Evolutionary conservation across 2,113 vertebrate genomes (phyloP), one percentile per base, ranked within the genome.

Genomic region (Parus major): DNA sequence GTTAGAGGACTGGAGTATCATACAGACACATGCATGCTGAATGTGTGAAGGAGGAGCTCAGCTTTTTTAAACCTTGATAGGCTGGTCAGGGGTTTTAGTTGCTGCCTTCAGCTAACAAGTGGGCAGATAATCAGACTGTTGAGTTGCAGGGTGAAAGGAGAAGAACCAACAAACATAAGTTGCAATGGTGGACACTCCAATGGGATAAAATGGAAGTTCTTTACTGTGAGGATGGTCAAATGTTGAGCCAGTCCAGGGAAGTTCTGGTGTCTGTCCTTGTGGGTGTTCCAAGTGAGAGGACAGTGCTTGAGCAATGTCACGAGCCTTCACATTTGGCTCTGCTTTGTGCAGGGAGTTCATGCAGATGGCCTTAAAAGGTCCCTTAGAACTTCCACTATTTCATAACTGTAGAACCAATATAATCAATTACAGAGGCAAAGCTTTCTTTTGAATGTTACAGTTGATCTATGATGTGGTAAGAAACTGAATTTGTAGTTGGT

Each of bases 391-490:
- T 77, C 14, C 11, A 9, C 77, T 71, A 5, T 39, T 75, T 24
- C 71, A 1, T n/a, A 78, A 23, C 15, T 64, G 5, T 50, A 64
- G 22, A 33, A 52, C 8, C 44, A 55, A 23, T 75, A 53, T n/a
- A 28, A 33, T 87, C 12, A 50, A 9, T 50, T 75, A 12, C 23
- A 75, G 14, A 85, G 33, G n/a, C 33, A 81, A 57, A 41, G 28
- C 2, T 56, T 49, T 39, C 39, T 42, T 78, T 85, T 65, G 0
- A 66, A 2, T 86, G 3, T 52, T 83, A 33, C 0, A 0, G 7
- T 42, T 77, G 35, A 53, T 63, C 3, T 1, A 10, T 59, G 8
- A 13, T 46, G 10, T 50, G 7, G 8, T 86, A 36, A 83, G 55
- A 77, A 86, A 60, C 36, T 46, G 55, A 9, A n/a, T 10, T 7